These are phyloP conservation scores for Isoperla grammatica DNA, from an alignment of 2,888 invertebrate species.

Conservation along the genomic window DNA sequence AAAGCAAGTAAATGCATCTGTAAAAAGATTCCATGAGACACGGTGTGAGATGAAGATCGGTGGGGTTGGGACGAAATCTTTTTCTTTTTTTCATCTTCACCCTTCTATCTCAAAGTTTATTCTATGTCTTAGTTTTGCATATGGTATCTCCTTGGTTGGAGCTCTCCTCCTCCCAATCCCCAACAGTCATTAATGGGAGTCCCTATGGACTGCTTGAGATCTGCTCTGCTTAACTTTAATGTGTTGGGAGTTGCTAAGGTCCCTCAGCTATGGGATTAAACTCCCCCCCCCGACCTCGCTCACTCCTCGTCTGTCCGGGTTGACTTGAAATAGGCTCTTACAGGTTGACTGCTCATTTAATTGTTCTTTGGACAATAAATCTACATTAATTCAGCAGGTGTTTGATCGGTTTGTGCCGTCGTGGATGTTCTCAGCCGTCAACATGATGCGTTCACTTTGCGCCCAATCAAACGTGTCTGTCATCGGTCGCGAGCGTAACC, in stretches of 20 bases:
- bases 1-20: conserved; percentile 28
- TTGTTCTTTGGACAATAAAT: too few species aligned
- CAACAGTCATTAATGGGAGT: conserved; percentile 29
- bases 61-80: conserved; percentile 17
- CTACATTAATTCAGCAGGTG: too few species aligned
- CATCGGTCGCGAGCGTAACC: too few species aligned
- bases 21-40: conserved; percentile 23
- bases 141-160: conserved; percentile 14
- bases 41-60: conserved; percentile 22
- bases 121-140: neutral
- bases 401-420: too few species aligned
- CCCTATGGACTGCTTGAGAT: conserved; percentile 31
- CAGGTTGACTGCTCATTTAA: too few species aligned
- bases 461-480: too few species aligned
- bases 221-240: conserved; percentile 33
- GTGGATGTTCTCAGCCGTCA: too few species aligned
- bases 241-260: conserved; percentile 31
- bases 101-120: conserved; percentile 8
- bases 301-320: conserved; percentile 1
- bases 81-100: conserved; percentile 20
- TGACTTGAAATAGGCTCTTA: too few species aligned
- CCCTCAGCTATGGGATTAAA: conserved; percentile 31
- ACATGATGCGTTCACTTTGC: too few species aligned
- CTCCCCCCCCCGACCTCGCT: conserved; percentile 20
- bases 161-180: conserved; percentile 25